Evolutionary conservation across 1,140 invertebrate genomes (phyloP), one percentile per base, ranked within the genome.

Genomic region (Drosophila bocki): DNA sequence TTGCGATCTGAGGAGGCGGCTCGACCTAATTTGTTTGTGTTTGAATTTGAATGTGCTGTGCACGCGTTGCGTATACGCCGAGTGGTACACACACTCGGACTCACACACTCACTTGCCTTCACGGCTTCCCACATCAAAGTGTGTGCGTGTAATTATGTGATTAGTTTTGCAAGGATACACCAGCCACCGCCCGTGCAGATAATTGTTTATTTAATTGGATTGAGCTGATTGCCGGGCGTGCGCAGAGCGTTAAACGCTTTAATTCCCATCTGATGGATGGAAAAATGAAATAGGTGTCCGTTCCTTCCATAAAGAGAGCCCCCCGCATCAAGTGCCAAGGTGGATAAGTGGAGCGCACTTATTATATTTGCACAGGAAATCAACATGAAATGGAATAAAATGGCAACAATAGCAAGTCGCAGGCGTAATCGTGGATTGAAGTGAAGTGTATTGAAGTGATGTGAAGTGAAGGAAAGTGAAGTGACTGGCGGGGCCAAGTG

Each of bases 281-380:
- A 29, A 72, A 69, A 69, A 15, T 44, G 29, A 35, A 37, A 68
- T 33, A n/a, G 42, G 13, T 57, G 41, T 32, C 22, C 9, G 7
- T 19, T 42, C 15, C 26, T n/a, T 6, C 35, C 13, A 32, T 22
- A 19, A 13, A n/a, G 3, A 15, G 13, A 26, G 19, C 7, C n/a
- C 32, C 35, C n/a, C n/a, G 17, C 26, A 6, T 15, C 59, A 47
- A 41, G 67, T 60, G 60, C 13, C 51, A 8, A 53, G 64, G 59
- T 64, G 59, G 26, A 22, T 51, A 57, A 68, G 51, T 56, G n/a
- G 44, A 71, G 70, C 42, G 83, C 67, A 67, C 85, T 84, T 75
- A 75, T 69, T 75, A 72, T 67, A 84, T 88, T 88, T 88, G 71
- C 72, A 84, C 74, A 81, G 53, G 50, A 84, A 80, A 87, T 84